These are phyloP conservation scores for Acanthurus tractus DNA, from an alignment of 2,797 vertebrate species.

Conservation along the genomic window DNA sequence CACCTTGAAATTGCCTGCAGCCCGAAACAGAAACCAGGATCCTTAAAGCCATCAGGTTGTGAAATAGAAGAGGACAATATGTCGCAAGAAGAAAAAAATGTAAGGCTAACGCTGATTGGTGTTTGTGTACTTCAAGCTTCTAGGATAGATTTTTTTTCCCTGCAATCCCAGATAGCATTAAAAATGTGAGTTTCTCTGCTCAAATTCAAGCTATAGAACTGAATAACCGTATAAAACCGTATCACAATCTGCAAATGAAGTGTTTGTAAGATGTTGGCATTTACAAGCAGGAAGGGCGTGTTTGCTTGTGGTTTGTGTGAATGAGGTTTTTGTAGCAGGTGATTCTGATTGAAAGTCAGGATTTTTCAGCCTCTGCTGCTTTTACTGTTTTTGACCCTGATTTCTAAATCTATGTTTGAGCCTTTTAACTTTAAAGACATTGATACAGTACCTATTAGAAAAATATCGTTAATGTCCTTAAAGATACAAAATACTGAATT, in stretches of 20 bases:
- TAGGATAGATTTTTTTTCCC: no score
- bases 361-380: not conserved
- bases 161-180: no score
- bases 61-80: not conserved
- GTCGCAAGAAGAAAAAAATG: no score
- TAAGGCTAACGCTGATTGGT: no score
- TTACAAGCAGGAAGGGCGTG: no score
- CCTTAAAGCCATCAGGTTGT: slow-evolving; percentile 6
- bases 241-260: not conserved
- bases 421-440: not conserved
- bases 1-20: slow-evolving; percentile 40
- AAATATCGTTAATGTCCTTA: no score
- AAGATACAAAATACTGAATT: no score
- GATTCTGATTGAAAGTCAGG: no score
- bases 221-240: not conserved
- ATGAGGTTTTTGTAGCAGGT: no score
- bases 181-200: no score
- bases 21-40: not conserved
- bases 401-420: not conserved
- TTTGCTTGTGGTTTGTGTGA: not conserved
- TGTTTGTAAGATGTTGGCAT: not conserved
- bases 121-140: no score
- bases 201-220: not conserved
- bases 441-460: no score
- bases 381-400: not conserved